Evolutionary conservation across 2,113 vertebrate genomes (phyloP), one percentile per base, ranked within the genome.

Genomic region (Cairina moschata): DNA sequence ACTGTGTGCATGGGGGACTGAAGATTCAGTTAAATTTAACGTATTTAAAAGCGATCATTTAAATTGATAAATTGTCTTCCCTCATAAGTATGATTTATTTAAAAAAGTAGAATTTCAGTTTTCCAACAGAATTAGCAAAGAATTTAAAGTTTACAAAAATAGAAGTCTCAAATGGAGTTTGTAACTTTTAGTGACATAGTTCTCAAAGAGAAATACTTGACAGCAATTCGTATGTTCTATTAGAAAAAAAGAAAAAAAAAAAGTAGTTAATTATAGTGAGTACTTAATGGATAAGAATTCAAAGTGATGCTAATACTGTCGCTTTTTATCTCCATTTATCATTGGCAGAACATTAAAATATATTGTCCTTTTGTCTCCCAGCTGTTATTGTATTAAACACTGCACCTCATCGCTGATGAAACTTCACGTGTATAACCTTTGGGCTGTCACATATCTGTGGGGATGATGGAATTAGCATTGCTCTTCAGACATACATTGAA

Each of bases 381-480:
- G 6, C 13, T 54, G 34, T 44, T 34, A 10, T 54, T 76, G 28
- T 13, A 66, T 17, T 38, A 80, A 91, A 83, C 10, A 17, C n/a
- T 40, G 40, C 0, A 0, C 23, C 66, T 82, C 1, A 1, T 16
- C 68, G 48, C 10, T 56, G 36, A 31, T 36, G 38, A n/a, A 85
- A 69, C 17, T 9, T 69, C 74, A 22, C 0, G 5, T 3, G 0
- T 17, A 5, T 44, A 62, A 89, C 62, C 54, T 65, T 76, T 44
- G 17, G 10, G 40, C 32, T 42, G 38, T 75, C 58, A 65, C 42
- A 74, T 7, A 69, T 23, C 69, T 29, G 38, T 34, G 22, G 26
- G 29, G 26, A 10, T 54, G 48, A 22, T 54, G 69, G 69, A 54
- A 54, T 11, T 54, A 54, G 22, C 18, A 22, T 22, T 72, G 34